These are phyloP conservation scores for Aradus depressus DNA, from an alignment of 2,888 invertebrate species.

Conservation along the genomic window DNA sequence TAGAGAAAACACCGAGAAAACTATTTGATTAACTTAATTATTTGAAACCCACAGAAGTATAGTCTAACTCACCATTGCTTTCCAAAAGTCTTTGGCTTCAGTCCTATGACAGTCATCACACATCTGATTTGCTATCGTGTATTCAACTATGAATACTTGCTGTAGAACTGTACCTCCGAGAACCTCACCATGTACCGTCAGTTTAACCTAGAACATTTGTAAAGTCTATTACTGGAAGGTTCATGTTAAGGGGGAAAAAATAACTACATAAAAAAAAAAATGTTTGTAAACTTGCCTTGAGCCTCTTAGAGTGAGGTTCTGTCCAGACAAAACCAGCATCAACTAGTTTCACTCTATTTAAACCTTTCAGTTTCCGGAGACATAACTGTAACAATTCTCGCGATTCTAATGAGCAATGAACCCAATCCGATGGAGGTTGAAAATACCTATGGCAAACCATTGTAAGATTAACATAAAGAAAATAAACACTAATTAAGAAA, in stretches of 20 bases:
- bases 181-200: conserved; percentile 93
- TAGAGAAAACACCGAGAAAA: too few species aligned
- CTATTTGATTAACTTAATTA: too few species aligned
- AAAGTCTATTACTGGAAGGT: not conserved
- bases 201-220: conserved; percentile 49
- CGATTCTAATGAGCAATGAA: conserved; percentile 76
- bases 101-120: conserved; percentile 93
- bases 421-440: conserved; percentile 85
- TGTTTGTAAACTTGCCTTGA: conserved; percentile 53
- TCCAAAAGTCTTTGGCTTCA: conserved; percentile 97
- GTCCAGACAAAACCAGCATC: conserved; percentile 99
- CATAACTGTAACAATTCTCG: conserved; percentile 81
- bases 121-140: conserved; percentile 82
- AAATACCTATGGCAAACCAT: too few species aligned
- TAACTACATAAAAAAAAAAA: not conserved
- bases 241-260: not conserved
- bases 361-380: conserved; percentile 79
- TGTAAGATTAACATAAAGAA: too few species aligned
- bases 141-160: conserved; percentile 93
- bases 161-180: conserved; percentile 81
- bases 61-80: conserved; percentile 50
- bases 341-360: conserved; percentile 77
- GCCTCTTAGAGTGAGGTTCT: conserved; percentile 94
- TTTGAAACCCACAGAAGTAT: too few species aligned
- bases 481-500: not conserved